These are phyloP conservation scores for Pedicia rivosa DNA, from an alignment of 2,888 invertebrate species.

Conservation along the genomic window DNA sequence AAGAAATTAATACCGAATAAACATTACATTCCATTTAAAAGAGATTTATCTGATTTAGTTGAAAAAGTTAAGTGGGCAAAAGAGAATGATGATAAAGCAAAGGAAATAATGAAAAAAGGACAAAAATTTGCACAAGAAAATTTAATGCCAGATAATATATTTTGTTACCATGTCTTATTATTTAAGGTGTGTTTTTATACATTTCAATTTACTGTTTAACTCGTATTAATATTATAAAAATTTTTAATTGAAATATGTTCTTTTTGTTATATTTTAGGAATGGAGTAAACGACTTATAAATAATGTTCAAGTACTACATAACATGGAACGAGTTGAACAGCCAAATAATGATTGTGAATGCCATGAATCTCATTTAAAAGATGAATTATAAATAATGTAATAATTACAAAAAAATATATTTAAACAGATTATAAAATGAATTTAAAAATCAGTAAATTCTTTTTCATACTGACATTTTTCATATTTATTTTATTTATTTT, in stretches of 20 bases:
- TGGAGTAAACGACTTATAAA: slow-evolving; percentile 52
- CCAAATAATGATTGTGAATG: slow-evolving; percentile 27
- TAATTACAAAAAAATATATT: too few relatives aligned
- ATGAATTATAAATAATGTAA: slow-evolving; percentile 4
- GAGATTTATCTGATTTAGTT: slow-evolving; percentile 65
- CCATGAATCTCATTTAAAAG: slow-evolving; percentile 10
- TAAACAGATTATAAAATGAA: too few relatives aligned
- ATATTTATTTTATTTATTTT: too few relatives aligned
- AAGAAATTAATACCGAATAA: slow-evolving; percentile 49
- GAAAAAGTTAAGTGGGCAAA: slow-evolving; percentile 65
- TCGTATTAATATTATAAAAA: slow-evolving; percentile 5
- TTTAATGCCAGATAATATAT: slow-evolving; percentile 67
- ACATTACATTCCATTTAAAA: slow-evolving; percentile 72
- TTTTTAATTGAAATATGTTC: slow-evolving; percentile 1
- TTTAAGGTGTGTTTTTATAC: slow-evolving; percentile 35
- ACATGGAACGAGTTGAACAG: slow-evolving; percentile 45
- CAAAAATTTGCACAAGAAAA: slow-evolving; percentile 56
- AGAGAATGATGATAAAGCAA: slow-evolving; percentile 49
- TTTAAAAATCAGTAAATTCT: too few relatives aligned
- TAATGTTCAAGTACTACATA: slow-evolving; percentile 35
- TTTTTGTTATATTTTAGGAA: slow-evolving; percentile 35
- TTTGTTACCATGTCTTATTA: slow-evolving; percentile 71
- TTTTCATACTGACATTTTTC: too few relatives aligned
- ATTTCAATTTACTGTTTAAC: not conserved
- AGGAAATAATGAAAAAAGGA: slow-evolving; percentile 47